A percentile compares a stretch with the other conserved stretches of the same genome.
These are phyloP conservation scores for Trachemys scripta DNA, from an alignment of 2,113 vertebrate genomes.

Conservation along the genomic window DNA sequence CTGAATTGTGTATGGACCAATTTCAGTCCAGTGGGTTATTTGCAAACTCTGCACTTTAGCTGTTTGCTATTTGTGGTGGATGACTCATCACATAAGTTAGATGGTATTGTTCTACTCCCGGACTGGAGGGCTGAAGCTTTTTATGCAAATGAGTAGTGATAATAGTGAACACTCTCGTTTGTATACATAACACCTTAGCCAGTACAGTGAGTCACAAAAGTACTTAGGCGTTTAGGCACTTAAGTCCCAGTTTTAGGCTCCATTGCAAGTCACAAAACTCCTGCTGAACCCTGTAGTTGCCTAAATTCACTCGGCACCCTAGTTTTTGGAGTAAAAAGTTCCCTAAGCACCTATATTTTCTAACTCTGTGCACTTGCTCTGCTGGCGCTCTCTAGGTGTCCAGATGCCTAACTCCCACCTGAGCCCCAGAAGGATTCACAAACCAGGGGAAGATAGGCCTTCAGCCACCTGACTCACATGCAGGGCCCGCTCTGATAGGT, in stretches of 20 bases:
- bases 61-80: neutral
- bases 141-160: neutral
- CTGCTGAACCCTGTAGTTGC: neutral
- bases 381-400: neutral
- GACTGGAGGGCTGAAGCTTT: neutral
- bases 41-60: neutral
- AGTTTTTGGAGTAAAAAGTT: neutral
- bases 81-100: neutral
- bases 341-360: neutral
- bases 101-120: neutral
- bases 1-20: fast-evolving
- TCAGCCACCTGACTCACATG: neutral
- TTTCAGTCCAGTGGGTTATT: neutral
- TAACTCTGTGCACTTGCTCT: neutral
- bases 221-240: neutral
- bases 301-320: neutral
- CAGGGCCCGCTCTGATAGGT: neutral
- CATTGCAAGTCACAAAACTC: neutral
- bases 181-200: neutral
- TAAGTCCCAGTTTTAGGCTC: neutral
- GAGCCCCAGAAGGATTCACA: neutral
- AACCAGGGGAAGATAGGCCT: neutral
- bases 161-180: neutral
- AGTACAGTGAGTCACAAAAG: neutral
- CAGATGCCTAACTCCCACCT: neutral